Base-by-base conservation (phyloP, 2,888 invertebrate genomes). In the Ophion slaviceki region DNA sequence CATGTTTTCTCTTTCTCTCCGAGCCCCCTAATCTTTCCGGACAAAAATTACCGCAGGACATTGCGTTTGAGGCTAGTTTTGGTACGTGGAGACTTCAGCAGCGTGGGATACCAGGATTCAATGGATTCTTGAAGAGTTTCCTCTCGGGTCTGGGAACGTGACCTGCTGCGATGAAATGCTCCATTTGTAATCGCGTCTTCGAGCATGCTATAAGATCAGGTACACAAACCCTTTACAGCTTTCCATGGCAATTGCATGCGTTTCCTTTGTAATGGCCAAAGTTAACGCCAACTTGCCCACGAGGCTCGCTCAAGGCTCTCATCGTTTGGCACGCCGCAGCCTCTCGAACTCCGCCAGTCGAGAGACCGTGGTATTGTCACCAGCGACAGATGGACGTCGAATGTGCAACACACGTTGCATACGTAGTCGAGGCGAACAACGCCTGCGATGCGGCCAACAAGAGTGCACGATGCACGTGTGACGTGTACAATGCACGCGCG, bases 381-480 rank as follows among this genome's bases (percentile, higher is more conserved):
- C 92, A 70, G 61, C 78, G 92, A 92, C 92, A 92, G 91, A 93
- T 92, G 92, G 92, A 92, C 92, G 89, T 91, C 92, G 92, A 92
- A 92, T 92, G 91, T 90, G 88, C 90, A 90, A 90, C 91, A 91
- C 91, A 92, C 92, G 92, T 90, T 90, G 90, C 91, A 91, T 91
- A 90, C 88, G 88, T 80, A 68, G 75, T 40, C n/a, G 11, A 53
- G 28, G 66, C 66, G 36, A 72, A 32, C 17, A 40, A 67, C 36
- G 40, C 40, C n/a, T 32, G 36, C 59, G 59, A 80, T 28, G 40
- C 53, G 64, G 77, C 82, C 62, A 80, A 76, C 71, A 74, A 83
- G 59, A 70, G 79, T 85, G 87, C 87, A 88, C 88, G 86, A 86
- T 86, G 85, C 87, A 86, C 84, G 81, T 85, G 89, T 86, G 79